Evolutionary conservation across 2,888 invertebrate species (phyloP).

Genomic region (Caprella mutica): DNA sequence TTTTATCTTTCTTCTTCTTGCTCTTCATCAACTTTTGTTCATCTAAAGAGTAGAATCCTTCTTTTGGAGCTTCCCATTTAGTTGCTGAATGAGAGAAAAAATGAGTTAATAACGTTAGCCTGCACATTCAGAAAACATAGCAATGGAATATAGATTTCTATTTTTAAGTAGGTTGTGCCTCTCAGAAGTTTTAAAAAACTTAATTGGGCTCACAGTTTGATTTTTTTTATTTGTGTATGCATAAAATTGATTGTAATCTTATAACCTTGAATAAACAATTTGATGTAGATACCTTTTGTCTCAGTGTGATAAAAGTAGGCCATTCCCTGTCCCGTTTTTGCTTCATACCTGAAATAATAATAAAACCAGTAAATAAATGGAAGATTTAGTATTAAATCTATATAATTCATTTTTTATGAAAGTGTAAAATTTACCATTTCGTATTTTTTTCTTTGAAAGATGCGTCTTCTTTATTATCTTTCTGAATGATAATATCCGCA

Average conservation of each 20-base stretch:
- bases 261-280: too few species aligned
- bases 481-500: slow-evolving; percentile 21
- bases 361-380: too few species aligned
- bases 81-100: slow-evolving; percentile 50
- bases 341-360: too few species aligned
- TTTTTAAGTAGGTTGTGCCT: too few species aligned
- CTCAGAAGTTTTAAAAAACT: too few species aligned
- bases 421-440: not conserved
- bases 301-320: slow-evolving; percentile 31
- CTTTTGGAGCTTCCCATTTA: slow-evolving; percentile 60
- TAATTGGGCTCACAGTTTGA: too few species aligned
- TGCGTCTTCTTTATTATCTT: not conserved
- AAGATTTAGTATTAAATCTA: too few species aligned
- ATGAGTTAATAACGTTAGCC: not conserved
- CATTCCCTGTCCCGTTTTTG: slow-evolving; percentile 20
- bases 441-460: not conserved
- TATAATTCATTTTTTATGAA: slow-evolving; percentile 12
- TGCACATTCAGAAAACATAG: too few species aligned
- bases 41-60: slow-evolving; percentile 49
- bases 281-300: slow-evolving; percentile 31
- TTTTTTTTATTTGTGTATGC: too few species aligned
- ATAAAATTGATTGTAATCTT: too few species aligned
- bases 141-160: too few species aligned
- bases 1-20: slow-evolving; percentile 13
- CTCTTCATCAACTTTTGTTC: slow-evolving; percentile 37